Evolutionary conservation across 2,888 invertebrate genomes (phyloP).

Genomic region (Tuberolachnus salignus): DNA sequence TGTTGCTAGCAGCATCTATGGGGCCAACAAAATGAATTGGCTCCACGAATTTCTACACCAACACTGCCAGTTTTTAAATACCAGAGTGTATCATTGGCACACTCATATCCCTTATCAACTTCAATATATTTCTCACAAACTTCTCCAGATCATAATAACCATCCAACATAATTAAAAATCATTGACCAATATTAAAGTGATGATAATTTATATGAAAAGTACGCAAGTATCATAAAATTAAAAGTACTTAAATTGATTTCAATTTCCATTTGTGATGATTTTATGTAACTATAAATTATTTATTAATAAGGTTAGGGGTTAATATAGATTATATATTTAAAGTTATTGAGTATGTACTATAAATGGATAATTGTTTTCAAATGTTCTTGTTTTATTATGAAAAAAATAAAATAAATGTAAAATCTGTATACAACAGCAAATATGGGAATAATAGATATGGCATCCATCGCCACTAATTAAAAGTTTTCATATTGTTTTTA

Average conservation of each 20-base stretch:
- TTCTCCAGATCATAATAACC: slow-evolving; percentile 9
- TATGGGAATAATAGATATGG: neutral
- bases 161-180: neutral
- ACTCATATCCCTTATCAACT: neutral
- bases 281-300: neutral
- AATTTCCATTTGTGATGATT: slow-evolving; percentile 19
- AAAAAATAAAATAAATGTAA: too few species aligned
- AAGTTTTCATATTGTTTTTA: neutral
- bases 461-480: neutral
- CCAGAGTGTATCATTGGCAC: neutral
- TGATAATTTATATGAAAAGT: slow-evolving; percentile 7
- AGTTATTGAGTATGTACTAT: neutral
- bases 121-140: slow-evolving; percentile 29
- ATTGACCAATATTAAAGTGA: slow-evolving; percentile 17
- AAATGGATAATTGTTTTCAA: neutral
- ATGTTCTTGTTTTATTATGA: too few species aligned
- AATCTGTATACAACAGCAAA: too few species aligned
- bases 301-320: neutral
- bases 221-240: neutral
- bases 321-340: neutral
- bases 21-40: slow-evolving; percentile 64
- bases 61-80: slow-evolving; percentile 38
- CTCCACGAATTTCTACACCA: slow-evolving; percentile 60
- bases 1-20: slow-evolving; percentile 76
- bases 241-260: neutral